Evolutionary conservation across 2,113 vertebrate genomes (phyloP), one percentile per base, ranked within the genome.

Genomic region (Regulus satrapa): DNA sequence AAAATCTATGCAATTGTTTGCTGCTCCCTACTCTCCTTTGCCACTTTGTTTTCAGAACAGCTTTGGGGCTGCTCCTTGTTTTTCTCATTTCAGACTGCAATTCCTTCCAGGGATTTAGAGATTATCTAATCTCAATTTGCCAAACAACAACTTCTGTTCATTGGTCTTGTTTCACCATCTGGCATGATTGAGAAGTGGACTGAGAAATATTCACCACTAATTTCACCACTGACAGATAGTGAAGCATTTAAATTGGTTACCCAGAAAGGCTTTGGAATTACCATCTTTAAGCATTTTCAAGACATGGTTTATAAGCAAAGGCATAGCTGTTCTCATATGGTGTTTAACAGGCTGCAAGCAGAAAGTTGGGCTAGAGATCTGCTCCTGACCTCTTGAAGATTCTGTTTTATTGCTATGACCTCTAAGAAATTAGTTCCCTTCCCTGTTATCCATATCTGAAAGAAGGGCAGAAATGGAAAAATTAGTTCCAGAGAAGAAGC

Each of bases 401-500:
- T 41, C 41, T 76, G 23, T 78, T 93, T 95, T 95, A 89, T 82
- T 92, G 80, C 81, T 88, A 69, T 89, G 77, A 87, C 89, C 94
- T 88, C 73, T 31, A 78, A 86, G 69, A 91, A 93, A 83, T 34
- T 3, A n/a, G 31, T 32, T 79, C 58, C 38, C 52, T 59, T 76
- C 78, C 78, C 67, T 38, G 36, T 20, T 54, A 31, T 34, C 61
- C 64, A 49, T 51, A 28, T 67, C 48, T 41, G 28, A 83, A 77
- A 68, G 23, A 84, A 23, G 73, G 62, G 34, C 49, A 82, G 77
- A 80, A 75, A 21, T 49, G 43, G 92, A 67, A 54, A 77, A 92
- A 82, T 49, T 72, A 72, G 90, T 94, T 86, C 41, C 78, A 77
- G 46, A 77, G 38, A 73, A 87, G 52, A 45, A 89, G 16, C 40